Base-by-base conservation (phyloP, 2,888 invertebrate species). In the Callinectes sapidus region DNA sequence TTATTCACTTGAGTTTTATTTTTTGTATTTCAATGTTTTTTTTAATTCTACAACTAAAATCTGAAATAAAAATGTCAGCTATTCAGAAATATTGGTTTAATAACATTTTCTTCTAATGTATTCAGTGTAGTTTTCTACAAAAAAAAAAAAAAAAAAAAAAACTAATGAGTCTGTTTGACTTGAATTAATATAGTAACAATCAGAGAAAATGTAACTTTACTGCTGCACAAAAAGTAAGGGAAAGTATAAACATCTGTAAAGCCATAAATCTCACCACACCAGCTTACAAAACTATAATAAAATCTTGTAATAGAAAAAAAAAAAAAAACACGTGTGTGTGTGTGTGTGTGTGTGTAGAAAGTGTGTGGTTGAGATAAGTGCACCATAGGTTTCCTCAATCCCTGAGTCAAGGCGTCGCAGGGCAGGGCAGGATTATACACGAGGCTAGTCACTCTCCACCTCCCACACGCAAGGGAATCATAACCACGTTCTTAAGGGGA, bases 271-370 rank as follows among this genome's bases (percentile, higher is more conserved):
- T 81, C 35, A 81, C 81, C 81, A 35, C 16, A 35, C 81, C 10
- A 81, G 35, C 35, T 28, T 81, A 81, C 35, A 81, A 81, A 81
- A 81, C 81, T 81, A 81, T 81, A 81, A 81, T 81, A 81, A 81
- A 81, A 81, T 3, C 35, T 18, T 32, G 35, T 35, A 35, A 32
- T 16, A 88, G 1, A 48, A 71, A 71, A 71, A n/a, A 61, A 61
- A 55, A 55, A 18, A 23, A 23, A 2, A 48, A 48, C 48, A 13
- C 16, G 77, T 42, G 77, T 90, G 28, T 90, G 77, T 90, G 42
- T 71, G 42, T 77, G 16, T 81, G 48, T 48, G 48, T 71, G 39
- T 77, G 48, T 77, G 48, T 42, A 14, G 87, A 61, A 66, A 13
- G 3, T 35, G 39, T n/a, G 39, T 42, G 28, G 6, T n/a, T 18